Conservation (phyloP, 1,140 invertebrate species). For the Drosophila carrolli region DNA sequence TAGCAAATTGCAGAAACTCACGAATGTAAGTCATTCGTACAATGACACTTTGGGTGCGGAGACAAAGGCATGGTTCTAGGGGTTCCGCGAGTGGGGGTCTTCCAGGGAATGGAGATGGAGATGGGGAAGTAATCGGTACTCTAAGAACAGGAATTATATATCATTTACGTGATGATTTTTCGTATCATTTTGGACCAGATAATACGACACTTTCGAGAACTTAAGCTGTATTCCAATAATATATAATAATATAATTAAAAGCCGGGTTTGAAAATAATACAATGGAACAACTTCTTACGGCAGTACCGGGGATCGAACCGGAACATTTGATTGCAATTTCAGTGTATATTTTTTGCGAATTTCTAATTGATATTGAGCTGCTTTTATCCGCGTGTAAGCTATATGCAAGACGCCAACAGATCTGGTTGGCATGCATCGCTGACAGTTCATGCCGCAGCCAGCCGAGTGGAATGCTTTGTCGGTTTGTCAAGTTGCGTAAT, state of each 20-base stretch:
- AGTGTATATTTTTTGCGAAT: neutral
- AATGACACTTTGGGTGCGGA: constrained; percentile 64
- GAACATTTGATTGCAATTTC: too few relatives aligned
- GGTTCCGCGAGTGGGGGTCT: neutral
- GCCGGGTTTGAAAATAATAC: too few relatives aligned
- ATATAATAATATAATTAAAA: too few relatives aligned
- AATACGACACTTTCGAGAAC: too few relatives aligned
- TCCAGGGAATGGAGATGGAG: neutral
- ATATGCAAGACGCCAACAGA: constrained; percentile 20
- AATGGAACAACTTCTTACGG: too few relatives aligned
- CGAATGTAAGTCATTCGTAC: constrained; percentile 75
- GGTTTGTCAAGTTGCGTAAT: constrained; percentile 75
- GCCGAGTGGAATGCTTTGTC: constrained; percentile 57
- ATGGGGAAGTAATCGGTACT: neutral
- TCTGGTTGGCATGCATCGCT: constrained; percentile 54
- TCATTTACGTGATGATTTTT: neutral
- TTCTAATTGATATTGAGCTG: neutral
- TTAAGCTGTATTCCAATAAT: too few relatives aligned
- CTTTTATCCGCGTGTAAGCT: constrained; percentile 1
- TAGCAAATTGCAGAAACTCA: constrained; percentile 37
- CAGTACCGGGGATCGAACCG: too few relatives aligned
- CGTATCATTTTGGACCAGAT: too few relatives aligned
- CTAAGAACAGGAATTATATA: neutral
- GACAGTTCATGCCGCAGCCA: constrained; percentile 49
- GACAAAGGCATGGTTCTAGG: constrained; percentile 27